Percentiles rank a stretch among this genome's conserved stretches.
These are phyloP conservation scores for Hippolais icterina DNA, from an alignment of 2,113 vertebrate genomes.

Conservation along the genomic window DNA sequence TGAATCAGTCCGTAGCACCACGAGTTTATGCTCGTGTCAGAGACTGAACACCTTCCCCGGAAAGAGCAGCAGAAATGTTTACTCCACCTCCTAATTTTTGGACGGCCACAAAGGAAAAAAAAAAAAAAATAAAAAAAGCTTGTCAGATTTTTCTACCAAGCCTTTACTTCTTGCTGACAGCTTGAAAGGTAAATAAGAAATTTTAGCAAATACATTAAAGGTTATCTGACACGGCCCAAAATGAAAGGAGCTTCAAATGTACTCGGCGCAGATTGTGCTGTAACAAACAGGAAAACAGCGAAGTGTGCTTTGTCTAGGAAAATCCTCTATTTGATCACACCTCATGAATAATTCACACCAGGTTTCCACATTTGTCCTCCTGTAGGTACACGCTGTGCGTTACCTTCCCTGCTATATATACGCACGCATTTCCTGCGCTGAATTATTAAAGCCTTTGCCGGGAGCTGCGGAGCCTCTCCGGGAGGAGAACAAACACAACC, in stretches of 20 bases:
- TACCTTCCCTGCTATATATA: constrained; percentile 53
- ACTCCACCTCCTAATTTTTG: not conserved
- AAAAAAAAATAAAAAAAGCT: not conserved
- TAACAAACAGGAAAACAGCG: constrained; percentile 36
- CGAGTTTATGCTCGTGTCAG: constrained; percentile 8
- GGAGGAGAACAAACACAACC: not conserved
- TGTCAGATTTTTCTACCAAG: not conserved
- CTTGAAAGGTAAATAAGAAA: not conserved
- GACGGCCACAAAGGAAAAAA: not conserved
- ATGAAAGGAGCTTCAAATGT: not conserved
- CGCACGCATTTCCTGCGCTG: constrained; percentile 14
- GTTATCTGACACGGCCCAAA: not conserved
- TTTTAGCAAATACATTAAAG: not conserved
- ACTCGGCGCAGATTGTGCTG: not conserved
- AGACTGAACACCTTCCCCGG: not conserved
- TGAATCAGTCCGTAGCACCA: not conserved
- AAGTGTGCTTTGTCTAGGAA: constrained; percentile 60
- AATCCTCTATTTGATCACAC: constrained; percentile 66
- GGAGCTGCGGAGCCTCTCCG: constrained; percentile 14
- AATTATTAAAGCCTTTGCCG: constrained; percentile 49
- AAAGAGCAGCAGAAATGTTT: not conserved
- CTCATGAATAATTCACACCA: constrained; percentile 65
- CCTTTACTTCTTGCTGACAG: not conserved
- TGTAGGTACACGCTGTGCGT: constrained; percentile 49
- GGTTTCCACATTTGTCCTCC: constrained; percentile 61